phyloP scores from a whole-genome alignment of 1,140 invertebrate genomes.

The Pantala flavescens region DNA sequence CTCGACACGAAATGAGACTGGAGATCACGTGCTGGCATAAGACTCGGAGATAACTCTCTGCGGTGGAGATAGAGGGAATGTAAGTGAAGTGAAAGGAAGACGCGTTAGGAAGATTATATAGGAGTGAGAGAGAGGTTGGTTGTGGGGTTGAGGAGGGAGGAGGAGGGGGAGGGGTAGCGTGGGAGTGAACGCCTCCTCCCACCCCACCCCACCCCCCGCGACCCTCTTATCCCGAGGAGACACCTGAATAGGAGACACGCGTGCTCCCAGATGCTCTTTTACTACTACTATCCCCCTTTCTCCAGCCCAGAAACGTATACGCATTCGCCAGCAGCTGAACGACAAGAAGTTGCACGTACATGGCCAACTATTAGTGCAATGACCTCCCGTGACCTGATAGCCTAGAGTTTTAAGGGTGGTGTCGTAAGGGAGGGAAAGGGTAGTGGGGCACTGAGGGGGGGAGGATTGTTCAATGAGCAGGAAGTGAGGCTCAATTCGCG shows the following conservation, averaged over 20 bases:
- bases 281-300: background rate
- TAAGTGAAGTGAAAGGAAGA: too few species aligned
- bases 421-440: background rate
- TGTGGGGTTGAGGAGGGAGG: too few species aligned
- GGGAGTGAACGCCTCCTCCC: too few species aligned
- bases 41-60: too few species aligned
- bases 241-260: background rate
- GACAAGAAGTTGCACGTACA: background rate
- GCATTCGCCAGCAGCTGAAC: background rate
- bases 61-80: too few species aligned
- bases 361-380: background rate
- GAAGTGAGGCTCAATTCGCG: too few species aligned
- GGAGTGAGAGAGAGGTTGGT: too few species aligned
- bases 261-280: background rate
- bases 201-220: too few species aligned
- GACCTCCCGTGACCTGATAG: background rate
- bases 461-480: background rate
- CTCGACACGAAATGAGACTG: too few species aligned
- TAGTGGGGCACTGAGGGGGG: background rate
- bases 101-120: too few species aligned
- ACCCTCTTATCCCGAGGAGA: background rate
- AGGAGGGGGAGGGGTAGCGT: too few species aligned
- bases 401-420: background rate
- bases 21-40: too few species aligned
- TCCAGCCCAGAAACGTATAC: background rate